A percentile compares a stretch with the other conserved stretches of the same genome.
phyloP scores from a whole-genome alignment of 2,888 invertebrate genomes.

The Polydrusus tereticollis region DNA sequence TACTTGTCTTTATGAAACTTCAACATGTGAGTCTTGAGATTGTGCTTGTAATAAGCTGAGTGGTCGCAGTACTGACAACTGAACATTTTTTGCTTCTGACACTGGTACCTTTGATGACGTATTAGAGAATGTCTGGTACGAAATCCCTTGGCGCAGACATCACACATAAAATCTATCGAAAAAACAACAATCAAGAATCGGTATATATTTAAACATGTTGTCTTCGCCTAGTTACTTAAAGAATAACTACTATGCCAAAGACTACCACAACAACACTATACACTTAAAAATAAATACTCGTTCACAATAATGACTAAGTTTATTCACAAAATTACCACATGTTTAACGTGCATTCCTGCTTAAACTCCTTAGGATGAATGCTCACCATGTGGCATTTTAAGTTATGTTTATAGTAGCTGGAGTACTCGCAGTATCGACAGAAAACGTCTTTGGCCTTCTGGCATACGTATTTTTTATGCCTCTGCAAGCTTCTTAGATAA shows the following conservation, averaged over 20 bases:
- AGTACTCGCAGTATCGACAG: constrained; percentile 6
- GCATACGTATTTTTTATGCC: constrained; percentile 67
- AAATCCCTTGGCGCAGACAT: constrained; percentile 63
- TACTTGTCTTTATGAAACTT: not conserved
- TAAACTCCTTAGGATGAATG: not conserved
- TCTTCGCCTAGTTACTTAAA: no score
- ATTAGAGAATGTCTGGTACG: constrained; percentile 65
- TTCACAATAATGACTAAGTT: not conserved
- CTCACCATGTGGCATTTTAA: constrained; percentile 14
- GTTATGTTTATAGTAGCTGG: constrained; percentile 19
- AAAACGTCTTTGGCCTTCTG: constrained; percentile 60
- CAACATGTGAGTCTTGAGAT: constrained; percentile 23
- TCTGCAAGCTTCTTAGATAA: constrained; percentile 64
- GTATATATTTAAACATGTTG: no score
- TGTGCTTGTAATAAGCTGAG: constrained; percentile 29
- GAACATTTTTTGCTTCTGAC: constrained; percentile 63
- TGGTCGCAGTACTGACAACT: not conserved
- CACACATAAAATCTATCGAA: not conserved
- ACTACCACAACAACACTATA: no score
- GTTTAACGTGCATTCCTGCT: not conserved
- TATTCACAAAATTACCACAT: not conserved
- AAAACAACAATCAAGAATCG: no score
- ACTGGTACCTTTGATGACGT: constrained; percentile 66
- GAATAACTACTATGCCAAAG: no score
- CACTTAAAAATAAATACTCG: not conserved